Evolutionary conservation across 2,797 vertebrate genomes (phyloP), one percentile per base, ranked within the genome.

Genomic region (Nyctalus aviator): DNA sequence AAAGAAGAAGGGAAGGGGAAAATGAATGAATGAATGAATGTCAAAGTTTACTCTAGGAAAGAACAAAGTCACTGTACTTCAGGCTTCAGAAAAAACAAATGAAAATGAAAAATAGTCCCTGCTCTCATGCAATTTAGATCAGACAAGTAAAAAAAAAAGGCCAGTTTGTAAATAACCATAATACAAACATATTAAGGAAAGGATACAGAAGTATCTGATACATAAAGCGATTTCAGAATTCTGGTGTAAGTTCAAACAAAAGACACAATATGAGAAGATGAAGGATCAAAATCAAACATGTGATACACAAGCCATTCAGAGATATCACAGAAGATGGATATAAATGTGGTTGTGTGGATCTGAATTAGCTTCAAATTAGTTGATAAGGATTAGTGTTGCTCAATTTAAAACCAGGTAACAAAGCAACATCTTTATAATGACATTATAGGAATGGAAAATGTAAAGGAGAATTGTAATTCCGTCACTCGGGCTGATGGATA

Each of bases 381-480:
- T 78, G 62, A 44, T 69, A 83, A 66, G 14, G 35, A 81, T 20
- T 23, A 77, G 13, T 32, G n/a, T 37, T 85, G 64, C 37, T 93
- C 94, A 88, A 84, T 82, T 88, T 84, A 88, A 94, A 94, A 64
- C 62, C 78, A 72, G 35, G 55, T n/a, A 92, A 78, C 30, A 83
- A 91, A 73, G 62, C 14, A 72, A 23, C 18, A 84, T 48, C 78
- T 88, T 92, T 62, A 72, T 35, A 88, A 95, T 35, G 88, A 62
- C 25, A 89, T 8, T 37, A 21, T 18, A 62, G 44, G 44, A 90
- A 94, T 75, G 95, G 95, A 96, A 95, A 94, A 78, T 85, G 86
- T 95, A 94, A 96, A 85, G 59, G 30, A 95, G 92, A 97, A 85
- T 50, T 93, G 94, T 93, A 96, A 95, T 83, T 94, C 89, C 79